phyloP scores from a whole-genome alignment of 2,888 invertebrate genomes.

The Oxytorus armatus region DNA sequence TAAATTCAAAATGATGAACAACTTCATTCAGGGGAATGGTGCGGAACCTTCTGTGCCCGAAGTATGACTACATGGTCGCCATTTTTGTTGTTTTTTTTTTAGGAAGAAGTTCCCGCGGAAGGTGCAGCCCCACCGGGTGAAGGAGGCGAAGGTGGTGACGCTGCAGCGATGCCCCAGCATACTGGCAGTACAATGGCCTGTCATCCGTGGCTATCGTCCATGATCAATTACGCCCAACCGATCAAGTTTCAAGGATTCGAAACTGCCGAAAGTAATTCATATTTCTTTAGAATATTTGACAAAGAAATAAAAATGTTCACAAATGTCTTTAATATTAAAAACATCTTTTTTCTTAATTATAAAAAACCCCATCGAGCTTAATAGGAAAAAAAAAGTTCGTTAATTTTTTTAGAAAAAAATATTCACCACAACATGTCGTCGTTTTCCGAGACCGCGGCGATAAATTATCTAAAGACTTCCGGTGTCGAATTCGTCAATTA shows the following conservation, averaged over 20 bases:
- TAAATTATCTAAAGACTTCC: slow-evolving; percentile 88
- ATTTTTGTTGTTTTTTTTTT: slow-evolving; percentile 31
- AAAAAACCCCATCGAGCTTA: too few species aligned
- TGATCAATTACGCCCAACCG: slow-evolving; percentile 99
- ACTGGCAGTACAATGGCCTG: slow-evolving; percentile 99
- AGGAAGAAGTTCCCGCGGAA: slow-evolving; percentile 43
- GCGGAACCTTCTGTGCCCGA: too few species aligned
- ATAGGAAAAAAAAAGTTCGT: too few species aligned
- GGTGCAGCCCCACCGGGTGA: slow-evolving; percentile 84
- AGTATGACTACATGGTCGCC: neutral
- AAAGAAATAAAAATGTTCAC: too few species aligned
- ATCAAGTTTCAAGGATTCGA: slow-evolving; percentile 99
- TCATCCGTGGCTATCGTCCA: slow-evolving; percentile 99
- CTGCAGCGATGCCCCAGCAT: slow-evolving; percentile 88
- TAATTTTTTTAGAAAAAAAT: slow-evolving; percentile 85
- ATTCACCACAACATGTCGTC: slow-evolving; percentile 90
- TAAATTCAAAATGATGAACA: too few species aligned
- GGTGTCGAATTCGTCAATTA: slow-evolving; percentile 90
- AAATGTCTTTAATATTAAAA: too few species aligned
- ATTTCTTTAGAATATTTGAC: slow-evolving; percentile 64
- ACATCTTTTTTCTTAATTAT: too few species aligned
- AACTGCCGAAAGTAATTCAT: slow-evolving; percentile 94
- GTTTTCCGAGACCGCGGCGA: slow-evolving; percentile 88
- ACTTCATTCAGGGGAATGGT: too few species aligned
- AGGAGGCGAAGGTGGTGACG: slow-evolving; percentile 86